These are phyloP conservation scores for Leptodactylus fuscus DNA, from an alignment of 2,113 vertebrate species.

Conservation along the genomic window DNA sequence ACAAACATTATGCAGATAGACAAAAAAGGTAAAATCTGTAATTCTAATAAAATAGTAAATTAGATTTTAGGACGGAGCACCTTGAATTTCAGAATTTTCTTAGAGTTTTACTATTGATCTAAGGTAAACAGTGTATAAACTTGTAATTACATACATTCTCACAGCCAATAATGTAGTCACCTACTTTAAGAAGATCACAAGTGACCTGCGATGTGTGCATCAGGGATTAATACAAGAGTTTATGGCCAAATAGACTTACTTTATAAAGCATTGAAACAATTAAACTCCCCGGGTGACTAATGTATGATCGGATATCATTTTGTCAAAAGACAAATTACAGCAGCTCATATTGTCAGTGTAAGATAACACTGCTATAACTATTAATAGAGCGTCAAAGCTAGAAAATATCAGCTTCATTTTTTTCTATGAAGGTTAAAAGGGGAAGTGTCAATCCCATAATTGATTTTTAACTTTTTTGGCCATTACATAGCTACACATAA, in stretches of 20 bases:
- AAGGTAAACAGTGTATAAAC: too few species aligned
- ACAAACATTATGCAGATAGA: too few species aligned
- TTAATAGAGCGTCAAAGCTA: conserved; percentile 36
- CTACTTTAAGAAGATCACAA: too few species aligned
- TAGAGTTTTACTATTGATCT: too few species aligned
- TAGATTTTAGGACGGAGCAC: too few species aligned
- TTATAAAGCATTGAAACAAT: background rate
- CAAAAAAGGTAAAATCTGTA: too few species aligned
- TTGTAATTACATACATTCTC: too few species aligned
- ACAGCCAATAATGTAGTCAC: too few species aligned
- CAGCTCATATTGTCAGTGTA: conserved; percentile 35
- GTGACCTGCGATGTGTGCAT: background rate
- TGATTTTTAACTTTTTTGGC: conserved; percentile 34
- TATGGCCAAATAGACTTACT: background rate
- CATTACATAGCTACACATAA: background rate
- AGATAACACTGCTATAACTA: conserved; percentile 33
- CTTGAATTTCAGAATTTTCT: too few species aligned
- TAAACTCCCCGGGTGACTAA: conserved; percentile 28
- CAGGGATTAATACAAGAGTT: background rate
- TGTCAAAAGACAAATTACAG: conserved; percentile 45
- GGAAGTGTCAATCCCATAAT: conserved; percentile 33
- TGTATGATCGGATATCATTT: conserved; percentile 25
- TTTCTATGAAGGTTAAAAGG: conserved; percentile 35
- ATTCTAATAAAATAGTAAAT: too few species aligned
- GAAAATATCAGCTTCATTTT: conserved; percentile 23